phyloP scores from a whole-genome alignment of 2,888 invertebrate genomes.

The Chrysodeixis includens region DNA sequence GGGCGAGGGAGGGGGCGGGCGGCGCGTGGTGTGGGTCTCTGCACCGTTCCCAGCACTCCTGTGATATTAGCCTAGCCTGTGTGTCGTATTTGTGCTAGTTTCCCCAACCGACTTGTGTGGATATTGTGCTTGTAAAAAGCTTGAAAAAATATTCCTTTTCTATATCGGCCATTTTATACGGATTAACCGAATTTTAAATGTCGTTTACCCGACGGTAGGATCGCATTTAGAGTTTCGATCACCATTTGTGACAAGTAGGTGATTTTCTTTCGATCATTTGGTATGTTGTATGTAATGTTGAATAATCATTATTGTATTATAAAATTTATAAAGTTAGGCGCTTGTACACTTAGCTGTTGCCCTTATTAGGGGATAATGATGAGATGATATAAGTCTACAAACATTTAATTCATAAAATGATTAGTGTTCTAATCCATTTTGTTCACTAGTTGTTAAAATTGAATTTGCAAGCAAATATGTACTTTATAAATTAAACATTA shows the following conservation, averaged over 20 bases:
- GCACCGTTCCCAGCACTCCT: constrained; percentile 88
- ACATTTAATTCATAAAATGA: constrained; percentile 51
- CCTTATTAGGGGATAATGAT: constrained; percentile 68
- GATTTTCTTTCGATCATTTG: constrained; percentile 74
- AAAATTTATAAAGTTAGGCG: constrained; percentile 71
- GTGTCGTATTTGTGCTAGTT: constrained; percentile 89
- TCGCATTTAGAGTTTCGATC: constrained; percentile 76
- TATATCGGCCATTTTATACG: constrained; percentile 83
- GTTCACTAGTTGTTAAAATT: constrained; percentile 75
- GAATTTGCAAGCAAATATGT: constrained; percentile 73
- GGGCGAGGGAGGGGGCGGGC: constrained; percentile 49
- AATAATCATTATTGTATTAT: constrained; percentile 70
- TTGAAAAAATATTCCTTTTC: constrained; percentile 77
- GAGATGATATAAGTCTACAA: constrained; percentile 57
- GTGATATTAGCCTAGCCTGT: constrained; percentile 89
- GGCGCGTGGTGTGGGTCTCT: constrained; percentile 65
- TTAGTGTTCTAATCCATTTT: constrained; percentile 55
- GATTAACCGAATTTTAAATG: constrained; percentile 79
- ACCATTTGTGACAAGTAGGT: constrained; percentile 70
- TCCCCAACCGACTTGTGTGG: constrained; percentile 81
- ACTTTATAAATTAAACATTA: constrained; percentile 76
- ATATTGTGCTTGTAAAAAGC: constrained; percentile 83
- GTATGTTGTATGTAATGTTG: constrained; percentile 76
- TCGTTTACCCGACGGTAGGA: constrained; percentile 77
- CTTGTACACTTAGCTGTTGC: constrained; percentile 71